Evolutionary conservation across 1,140 invertebrate species (phyloP).

Genomic region (Odontomachus brunneus): DNA sequence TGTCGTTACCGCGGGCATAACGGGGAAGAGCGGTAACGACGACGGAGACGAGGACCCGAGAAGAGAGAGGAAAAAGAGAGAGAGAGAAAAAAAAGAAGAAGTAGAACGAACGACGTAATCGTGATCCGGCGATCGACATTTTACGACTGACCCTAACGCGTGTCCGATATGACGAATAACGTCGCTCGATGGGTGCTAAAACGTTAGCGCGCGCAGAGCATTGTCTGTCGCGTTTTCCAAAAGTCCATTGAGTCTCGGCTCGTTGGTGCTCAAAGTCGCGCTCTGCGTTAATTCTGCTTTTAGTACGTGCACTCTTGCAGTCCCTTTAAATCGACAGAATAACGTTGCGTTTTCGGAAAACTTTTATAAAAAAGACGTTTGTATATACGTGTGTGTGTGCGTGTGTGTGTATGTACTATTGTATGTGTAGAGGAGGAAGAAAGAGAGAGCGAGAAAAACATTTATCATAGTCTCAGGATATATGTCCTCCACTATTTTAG

Average conservation of each 20-base stretch:
- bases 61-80: neutral
- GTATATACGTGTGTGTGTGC: too few species aligned
- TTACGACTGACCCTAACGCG: constrained; percentile 70
- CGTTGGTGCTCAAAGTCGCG: neutral
- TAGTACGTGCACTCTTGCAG: neutral
- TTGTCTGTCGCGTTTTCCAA: constrained; percentile 26
- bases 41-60: constrained; percentile 38
- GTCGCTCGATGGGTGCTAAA: constrained; percentile 38
- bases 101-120: constrained; percentile 65
- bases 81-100: constrained; percentile 14
- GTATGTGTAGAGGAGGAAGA: too few species aligned
- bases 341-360: neutral
- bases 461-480: too few species aligned
- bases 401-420: too few species aligned
- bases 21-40: constrained; percentile 70
- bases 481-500: too few species aligned
- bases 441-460: too few species aligned
- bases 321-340: neutral
- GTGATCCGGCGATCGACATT: constrained; percentile 65
- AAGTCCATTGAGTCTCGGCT: constrained; percentile 13
- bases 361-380: neutral
- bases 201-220: constrained; percentile 21
- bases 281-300: neutral
- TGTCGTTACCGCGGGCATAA: constrained; percentile 73
- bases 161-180: constrained; percentile 66